Evolutionary conservation across 1,140 invertebrate genomes (phyloP).

Genomic region (Drosophila funebris): DNA sequence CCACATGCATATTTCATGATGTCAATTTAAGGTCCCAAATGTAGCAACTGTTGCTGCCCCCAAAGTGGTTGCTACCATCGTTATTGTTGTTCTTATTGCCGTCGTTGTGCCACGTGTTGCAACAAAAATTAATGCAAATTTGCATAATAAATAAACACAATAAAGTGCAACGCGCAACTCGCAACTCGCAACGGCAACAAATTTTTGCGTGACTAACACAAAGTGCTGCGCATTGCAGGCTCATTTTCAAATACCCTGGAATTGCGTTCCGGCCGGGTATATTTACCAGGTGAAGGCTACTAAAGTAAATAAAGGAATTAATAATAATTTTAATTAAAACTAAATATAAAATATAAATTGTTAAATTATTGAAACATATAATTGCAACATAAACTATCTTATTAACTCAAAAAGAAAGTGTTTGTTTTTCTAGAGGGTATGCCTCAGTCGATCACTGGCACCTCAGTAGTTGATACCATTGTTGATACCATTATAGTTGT

Average conservation of each 20-base stretch:
- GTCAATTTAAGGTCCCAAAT: constrained; percentile 58
- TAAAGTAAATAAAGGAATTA: background rate
- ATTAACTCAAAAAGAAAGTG: no score
- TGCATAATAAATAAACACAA: constrained; percentile 79
- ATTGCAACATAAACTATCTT: no score
- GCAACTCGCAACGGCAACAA: constrained; percentile 25
- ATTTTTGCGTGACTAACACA: constrained; percentile 60
- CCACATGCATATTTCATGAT: constrained; percentile 63
- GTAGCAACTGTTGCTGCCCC: constrained; percentile 30
- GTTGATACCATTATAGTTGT: constrained; percentile 21
- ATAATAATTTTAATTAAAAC: background rate
- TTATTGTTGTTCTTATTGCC: background rate
- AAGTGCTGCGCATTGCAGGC: constrained; percentile 51
- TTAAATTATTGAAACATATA: no score
- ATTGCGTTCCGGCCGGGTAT: background rate
- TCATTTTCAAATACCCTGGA: constrained; percentile 36
- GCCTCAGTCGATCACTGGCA: background rate
- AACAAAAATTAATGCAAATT: constrained; percentile 75
- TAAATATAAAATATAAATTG: background rate
- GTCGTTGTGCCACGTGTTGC: constrained; percentile 60
- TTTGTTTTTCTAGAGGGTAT: background rate
- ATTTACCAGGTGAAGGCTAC: background rate
- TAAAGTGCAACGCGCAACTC: constrained; percentile 48
- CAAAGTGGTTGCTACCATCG: background rate
- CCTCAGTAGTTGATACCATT: background rate